phyloP scores from a whole-genome alignment of 2,113 vertebrate genomes.

The Otocyon megalotis region DNA sequence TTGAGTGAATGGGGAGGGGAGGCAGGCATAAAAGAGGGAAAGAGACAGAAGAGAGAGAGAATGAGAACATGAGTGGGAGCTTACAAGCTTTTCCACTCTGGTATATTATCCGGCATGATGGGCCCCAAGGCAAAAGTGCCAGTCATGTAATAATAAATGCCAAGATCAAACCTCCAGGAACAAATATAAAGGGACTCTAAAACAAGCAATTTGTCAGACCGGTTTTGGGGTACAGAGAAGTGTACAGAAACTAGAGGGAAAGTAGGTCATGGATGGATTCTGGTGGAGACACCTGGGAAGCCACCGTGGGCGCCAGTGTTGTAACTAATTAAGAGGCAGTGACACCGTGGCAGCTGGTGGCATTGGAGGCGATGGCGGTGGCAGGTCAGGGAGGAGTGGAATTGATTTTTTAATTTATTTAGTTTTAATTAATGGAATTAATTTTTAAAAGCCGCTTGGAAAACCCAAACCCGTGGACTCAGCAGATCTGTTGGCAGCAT shows the following conservation, averaged over 20 bases:
- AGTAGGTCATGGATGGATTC: constrained; percentile 66
- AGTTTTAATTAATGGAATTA: not conserved
- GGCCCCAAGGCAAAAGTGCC: constrained; percentile 46
- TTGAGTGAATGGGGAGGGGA: constrained; percentile 12
- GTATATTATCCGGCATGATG: not conserved
- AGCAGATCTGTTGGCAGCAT: constrained; percentile 15
- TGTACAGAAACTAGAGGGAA: constrained; percentile 65
- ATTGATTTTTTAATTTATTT: not conserved
- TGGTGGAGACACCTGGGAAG: constrained; percentile 42
- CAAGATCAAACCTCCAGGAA: constrained; percentile 35
- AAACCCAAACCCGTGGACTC: constrained; percentile 4
- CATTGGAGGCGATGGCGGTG: not conserved
- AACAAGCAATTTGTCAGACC: constrained; percentile 67
- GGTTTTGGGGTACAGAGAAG: constrained; percentile 45
- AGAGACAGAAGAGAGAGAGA: not conserved
- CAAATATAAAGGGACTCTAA: constrained; percentile 65
- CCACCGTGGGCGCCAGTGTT: not conserved
- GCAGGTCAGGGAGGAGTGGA: not conserved
- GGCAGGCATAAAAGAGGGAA: not conserved
- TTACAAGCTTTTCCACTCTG: not conserved
- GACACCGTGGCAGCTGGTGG: not conserved
- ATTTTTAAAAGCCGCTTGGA: constrained; percentile 2
- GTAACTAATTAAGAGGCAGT: constrained; percentile 38
- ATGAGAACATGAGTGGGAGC: not conserved
- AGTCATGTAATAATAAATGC: constrained; percentile 58